Evolutionary conservation across 1,140 invertebrate genomes (phyloP), one percentile per base, ranked within the genome.

Genomic region (Protaetia brevitarsis): DNA sequence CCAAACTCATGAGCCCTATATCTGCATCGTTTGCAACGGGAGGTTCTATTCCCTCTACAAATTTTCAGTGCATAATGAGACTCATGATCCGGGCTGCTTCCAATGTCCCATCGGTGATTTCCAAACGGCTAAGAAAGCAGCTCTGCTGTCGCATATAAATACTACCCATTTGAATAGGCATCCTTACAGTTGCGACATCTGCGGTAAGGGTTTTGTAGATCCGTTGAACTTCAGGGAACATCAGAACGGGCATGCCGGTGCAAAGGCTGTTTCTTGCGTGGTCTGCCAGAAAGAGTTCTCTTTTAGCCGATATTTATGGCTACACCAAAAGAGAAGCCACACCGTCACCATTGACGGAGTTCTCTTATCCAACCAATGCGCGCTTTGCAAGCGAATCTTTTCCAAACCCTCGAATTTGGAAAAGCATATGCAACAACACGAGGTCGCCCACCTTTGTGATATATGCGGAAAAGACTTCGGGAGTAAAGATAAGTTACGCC

Each of bases 201-300:
- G 83, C 71, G 81, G 80, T 0, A 83, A 83, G 74, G 80, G 79
- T 0, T 83, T 83, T 71, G 71, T 73, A 27, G 71, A 71, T 61
- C 65, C 23, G 67, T 68, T 0, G 19, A 69, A 0, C 73, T 67
- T 64, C 68, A 67, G 37, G 84, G n/a, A n/a, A n/a, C n/a, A n/a
- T n/a, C n/a, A n/a, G n/a, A n/a, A n/a, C n/a, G n/a, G n/a, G n/a
- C n/a, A n/a, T n/a, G n/a, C n/a, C n/a, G n/a, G n/a, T n/a, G n/a
- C n/a, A n/a, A n/a, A n/a, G n/a, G n/a, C n/a, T n/a, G n/a, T n/a
- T n/a, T n/a, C n/a, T n/a, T n/a, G n/a, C n/a, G n/a, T n/a, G n/a
- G n/a, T n/a, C n/a, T 86, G 69, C 87, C 89, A 60, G 77, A 84
- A 65, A 85, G 88, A 10, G 74, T 75, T 45, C 65, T n/a, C 68